These are phyloP conservation scores for Paratilapia polleni DNA, from an alignment of 2,113 vertebrate species.

Conservation along the genomic window DNA sequence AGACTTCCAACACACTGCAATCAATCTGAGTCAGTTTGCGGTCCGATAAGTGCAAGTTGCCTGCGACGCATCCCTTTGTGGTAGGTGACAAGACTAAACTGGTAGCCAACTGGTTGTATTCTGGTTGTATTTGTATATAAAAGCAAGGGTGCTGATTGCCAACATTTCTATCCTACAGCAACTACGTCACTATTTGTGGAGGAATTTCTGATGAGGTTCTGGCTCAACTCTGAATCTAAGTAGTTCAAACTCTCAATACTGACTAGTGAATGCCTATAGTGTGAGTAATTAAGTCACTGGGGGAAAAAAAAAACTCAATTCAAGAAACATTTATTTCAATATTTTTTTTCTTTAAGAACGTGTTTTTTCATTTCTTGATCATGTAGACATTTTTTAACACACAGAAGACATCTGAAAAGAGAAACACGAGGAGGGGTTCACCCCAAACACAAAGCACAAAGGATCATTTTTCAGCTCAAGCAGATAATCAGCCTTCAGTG, in stretches of 20 bases:
- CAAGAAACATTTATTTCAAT: neutral
- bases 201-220: neutral
- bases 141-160: too few relatives aligned
- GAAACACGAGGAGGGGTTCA: neutral
- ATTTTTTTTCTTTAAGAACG: neutral
- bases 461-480: neutral
- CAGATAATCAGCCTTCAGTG: neutral
- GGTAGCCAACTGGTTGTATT: too few relatives aligned
- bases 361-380: neutral
- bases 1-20: too few relatives aligned
- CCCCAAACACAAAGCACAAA: neutral
- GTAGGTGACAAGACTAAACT: too few relatives aligned
- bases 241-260: neutral
- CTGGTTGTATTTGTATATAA: neutral
- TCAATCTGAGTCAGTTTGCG: neutral
- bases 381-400: neutral
- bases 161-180: neutral
- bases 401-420: neutral
- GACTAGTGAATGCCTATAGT: neutral
- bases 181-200: neutral
- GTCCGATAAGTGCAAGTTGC: too few relatives aligned
- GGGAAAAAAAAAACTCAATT: neutral
- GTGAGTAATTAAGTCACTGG: neutral
- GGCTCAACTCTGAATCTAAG: neutral
- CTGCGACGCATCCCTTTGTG: neutral